phyloP scores from a whole-genome alignment of 2,888 invertebrate species.

The Caenorhabditis parvicauda region DNA sequence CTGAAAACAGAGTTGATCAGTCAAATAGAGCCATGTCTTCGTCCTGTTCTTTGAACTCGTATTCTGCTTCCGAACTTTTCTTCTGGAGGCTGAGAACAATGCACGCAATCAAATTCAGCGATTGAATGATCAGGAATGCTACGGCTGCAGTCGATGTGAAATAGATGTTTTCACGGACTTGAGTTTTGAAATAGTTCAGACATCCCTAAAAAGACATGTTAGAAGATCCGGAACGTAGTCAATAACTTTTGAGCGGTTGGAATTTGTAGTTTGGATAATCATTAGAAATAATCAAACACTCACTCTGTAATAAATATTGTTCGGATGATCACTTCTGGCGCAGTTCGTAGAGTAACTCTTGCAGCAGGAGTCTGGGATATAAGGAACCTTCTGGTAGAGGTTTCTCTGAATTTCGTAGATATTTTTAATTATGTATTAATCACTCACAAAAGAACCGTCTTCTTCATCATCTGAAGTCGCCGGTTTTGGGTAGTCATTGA shows the following conservation, averaged over 20 bases:
- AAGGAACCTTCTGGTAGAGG: slow-evolving; percentile 22
- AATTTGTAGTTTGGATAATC: neutral
- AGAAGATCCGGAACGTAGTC: neutral
- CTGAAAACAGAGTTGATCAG: slow-evolving; percentile 1
- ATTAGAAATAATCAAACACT: neutral
- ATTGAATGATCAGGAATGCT: slow-evolving; percentile 16
- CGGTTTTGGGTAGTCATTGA: slow-evolving; percentile 26
- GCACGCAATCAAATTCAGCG: slow-evolving; percentile 2
- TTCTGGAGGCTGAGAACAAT: slow-evolving; percentile 1
- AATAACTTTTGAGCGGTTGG: slow-evolving; percentile 1
- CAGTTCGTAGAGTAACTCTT: slow-evolving; percentile 21
- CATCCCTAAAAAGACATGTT: slow-evolving; percentile 19
- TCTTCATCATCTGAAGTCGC: slow-evolving; percentile 18
- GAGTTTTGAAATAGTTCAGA: slow-evolving; percentile 16
- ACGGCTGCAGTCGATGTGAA: slow-evolving; percentile 28
- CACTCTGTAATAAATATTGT: slow-evolving; percentile 33
- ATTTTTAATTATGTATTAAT: slow-evolving; percentile 11
- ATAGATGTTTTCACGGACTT: slow-evolving; percentile 27
- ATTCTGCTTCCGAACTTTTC: slow-evolving; percentile 14
- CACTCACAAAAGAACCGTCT: slow-evolving; percentile 2
- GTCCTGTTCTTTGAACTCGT: slow-evolving; percentile 14
- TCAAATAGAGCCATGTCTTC: slow-evolving; percentile 22
- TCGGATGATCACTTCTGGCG: slow-evolving; percentile 30
- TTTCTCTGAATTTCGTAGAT: neutral
- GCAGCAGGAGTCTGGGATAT: slow-evolving; percentile 38